phyloP scores from a whole-genome alignment of 2,888 invertebrate species.

The Antheraea assamensis region DNA sequence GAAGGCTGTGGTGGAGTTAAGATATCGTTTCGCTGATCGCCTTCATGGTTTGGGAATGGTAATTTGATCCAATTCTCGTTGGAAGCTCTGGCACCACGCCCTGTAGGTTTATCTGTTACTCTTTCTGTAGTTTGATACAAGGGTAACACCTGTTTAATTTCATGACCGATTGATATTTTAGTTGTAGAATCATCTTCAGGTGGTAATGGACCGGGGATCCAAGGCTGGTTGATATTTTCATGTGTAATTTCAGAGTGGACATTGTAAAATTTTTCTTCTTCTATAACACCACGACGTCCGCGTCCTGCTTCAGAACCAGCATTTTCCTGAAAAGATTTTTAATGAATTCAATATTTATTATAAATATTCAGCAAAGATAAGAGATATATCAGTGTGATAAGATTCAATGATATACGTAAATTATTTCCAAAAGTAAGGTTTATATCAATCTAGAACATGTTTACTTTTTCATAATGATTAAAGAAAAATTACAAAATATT shows the following conservation, averaged over 20 bases:
- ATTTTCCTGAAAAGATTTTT: constrained; percentile 47
- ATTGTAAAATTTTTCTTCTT: constrained; percentile 75
- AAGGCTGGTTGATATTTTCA: constrained; percentile 53
- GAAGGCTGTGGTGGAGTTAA: constrained; percentile 79
- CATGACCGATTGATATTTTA: constrained; percentile 67
- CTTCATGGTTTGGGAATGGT: constrained; percentile 72
- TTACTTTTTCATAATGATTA: background rate
- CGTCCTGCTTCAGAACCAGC: constrained; percentile 51
- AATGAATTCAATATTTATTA: background rate
- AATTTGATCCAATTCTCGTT: constrained; percentile 85
- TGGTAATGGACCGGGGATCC: constrained; percentile 71
- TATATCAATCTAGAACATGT: background rate
- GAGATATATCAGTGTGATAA: background rate
- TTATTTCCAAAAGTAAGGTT: too few species aligned
- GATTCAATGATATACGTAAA: background rate
- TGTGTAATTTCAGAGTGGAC: constrained; percentile 57
- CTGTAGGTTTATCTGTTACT: constrained; percentile 78
- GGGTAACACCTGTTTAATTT: constrained; percentile 55
- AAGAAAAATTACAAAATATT: background rate
- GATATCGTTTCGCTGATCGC: constrained; percentile 63
- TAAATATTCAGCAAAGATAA: background rate
- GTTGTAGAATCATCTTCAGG: constrained; percentile 71
- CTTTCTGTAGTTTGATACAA: constrained; percentile 70
- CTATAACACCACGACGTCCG: constrained; percentile 73
- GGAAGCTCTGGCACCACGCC: constrained; percentile 82